Evolutionary conservation across 2,113 vertebrate species (phyloP).

Genomic region (Paramormyrops kingsleyae): DNA sequence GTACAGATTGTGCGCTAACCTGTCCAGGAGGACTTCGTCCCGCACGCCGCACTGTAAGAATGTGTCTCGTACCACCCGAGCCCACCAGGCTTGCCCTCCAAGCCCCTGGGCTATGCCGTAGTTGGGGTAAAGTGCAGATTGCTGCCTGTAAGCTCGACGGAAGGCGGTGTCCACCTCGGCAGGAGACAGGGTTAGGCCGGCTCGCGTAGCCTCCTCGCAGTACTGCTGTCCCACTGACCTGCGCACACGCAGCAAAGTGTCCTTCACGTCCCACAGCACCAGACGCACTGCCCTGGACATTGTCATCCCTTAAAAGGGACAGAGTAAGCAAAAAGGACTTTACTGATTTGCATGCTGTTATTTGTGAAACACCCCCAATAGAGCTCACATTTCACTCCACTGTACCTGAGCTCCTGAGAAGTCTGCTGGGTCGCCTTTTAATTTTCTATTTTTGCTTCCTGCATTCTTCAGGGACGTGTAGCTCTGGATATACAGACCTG

Average conservation of each 20-base stretch:
- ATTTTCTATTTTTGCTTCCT: background rate
- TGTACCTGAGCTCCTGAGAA: background rate
- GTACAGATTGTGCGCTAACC: constrained; percentile 70
- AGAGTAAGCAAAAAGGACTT: background rate
- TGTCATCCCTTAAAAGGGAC: constrained; percentile 23
- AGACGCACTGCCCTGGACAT: constrained; percentile 60
- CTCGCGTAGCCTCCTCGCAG: constrained; percentile 59
- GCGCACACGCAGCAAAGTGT: constrained; percentile 79
- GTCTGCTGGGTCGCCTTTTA: background rate
- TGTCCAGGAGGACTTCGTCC: constrained; percentile 52
- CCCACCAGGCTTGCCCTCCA: constrained; percentile 77
- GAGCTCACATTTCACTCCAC: background rate
- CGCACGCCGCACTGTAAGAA: constrained; percentile 66
- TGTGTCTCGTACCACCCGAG: constrained; percentile 62
- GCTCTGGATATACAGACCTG: background rate
- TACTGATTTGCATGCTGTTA: background rate
- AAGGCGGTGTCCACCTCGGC: constrained; percentile 61
- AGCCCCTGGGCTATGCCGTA: constrained; percentile 73
- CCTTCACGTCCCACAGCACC: constrained; percentile 86
- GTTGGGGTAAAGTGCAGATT: constrained; percentile 70
- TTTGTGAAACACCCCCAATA: background rate
- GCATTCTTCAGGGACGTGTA: background rate
- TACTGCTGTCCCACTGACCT: constrained; percentile 73
- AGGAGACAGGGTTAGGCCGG: constrained; percentile 60
- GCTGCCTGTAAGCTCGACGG: constrained; percentile 47